Conservation (phyloP, 64 coral and sea anemone species). For the Catalaphyllia jardinei region DNA sequence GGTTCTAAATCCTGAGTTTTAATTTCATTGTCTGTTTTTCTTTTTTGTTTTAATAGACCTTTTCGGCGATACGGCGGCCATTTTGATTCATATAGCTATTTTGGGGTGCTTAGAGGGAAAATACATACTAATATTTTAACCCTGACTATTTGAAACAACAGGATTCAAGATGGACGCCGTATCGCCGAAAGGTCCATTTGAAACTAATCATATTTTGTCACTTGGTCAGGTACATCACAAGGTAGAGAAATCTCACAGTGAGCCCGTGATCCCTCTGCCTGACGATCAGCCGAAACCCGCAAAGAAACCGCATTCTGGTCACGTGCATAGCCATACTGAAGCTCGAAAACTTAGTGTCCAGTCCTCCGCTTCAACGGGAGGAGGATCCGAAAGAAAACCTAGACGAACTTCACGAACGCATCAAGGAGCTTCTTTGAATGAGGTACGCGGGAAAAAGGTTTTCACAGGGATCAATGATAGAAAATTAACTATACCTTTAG, state of each 20-base stretch:
- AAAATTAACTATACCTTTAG: too few relatives aligned
- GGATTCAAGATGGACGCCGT: too few relatives aligned
- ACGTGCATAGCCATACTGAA: not conserved
- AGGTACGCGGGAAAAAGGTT: not conserved
- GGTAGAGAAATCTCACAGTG: conserved; percentile 17
- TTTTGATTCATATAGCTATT: too few relatives aligned
- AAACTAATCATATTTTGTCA: not conserved
- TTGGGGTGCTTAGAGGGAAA: too few relatives aligned
- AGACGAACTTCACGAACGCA: conserved; percentile 9
- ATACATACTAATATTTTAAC: too few relatives aligned
- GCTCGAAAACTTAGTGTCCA: conserved; percentile 31
- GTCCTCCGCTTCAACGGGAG: conserved; percentile 16
- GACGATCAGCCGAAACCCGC: not conserved
- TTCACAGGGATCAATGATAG: too few relatives aligned
- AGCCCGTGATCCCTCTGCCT: not conserved
- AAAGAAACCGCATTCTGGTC: not conserved
- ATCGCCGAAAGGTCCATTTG: too few relatives aligned
- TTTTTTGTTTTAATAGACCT: too few relatives aligned
- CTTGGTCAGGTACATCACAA: not conserved
- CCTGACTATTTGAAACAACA: too few relatives aligned
- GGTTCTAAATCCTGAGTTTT: too few relatives aligned
- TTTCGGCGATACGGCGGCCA: too few relatives aligned
- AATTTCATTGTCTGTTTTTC: too few relatives aligned
- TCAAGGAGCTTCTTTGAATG: conserved; percentile 10
- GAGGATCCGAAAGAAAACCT: conserved; percentile 23